Base-by-base conservation (phyloP, 1,140 invertebrate genomes). In the Carcinoscorpius rotundicauda region DNA sequence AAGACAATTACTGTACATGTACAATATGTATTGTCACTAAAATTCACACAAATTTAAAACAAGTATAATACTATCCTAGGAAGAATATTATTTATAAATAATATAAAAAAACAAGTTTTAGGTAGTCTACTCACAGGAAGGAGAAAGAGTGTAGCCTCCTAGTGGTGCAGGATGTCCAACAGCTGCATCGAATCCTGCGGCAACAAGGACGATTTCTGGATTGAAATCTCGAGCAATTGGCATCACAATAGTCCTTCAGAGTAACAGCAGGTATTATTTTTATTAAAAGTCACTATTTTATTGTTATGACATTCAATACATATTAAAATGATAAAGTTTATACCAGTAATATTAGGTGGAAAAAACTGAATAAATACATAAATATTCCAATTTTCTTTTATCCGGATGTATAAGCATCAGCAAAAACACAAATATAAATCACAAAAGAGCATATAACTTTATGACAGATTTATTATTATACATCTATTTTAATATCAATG, bases 181-280 rank as follows among this genome's bases (percentile, higher is more conserved):
- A 6, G 94, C 93, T 4, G 93, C 95, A 81, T 98, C 96, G 78
- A 98, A 99, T 51, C 97, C 97, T 66, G 93, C 91, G 4, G 95
- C 98, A 51, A 99, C 95, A 51, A 99, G 81, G 50, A 99, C 86
- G 70, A 98, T 85, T 75, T 97, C 93, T 3, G 97, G 96, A 72
- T 88, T 84, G 78, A 93, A 99, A 74, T 93, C 88, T 74, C 85
- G 86, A 51, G 92, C 90, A 69, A 97, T 91, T 8, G 94, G 93
- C 85, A 96, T 89, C 11, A 97, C 87, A 71, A 97, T 79, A 58
- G 87, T 68, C 63, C 94, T 82, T 80, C 98, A 99, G 64, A 95
- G 96, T 9, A 60, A 11, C 6, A 8, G 2, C n/a, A 55, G 6
- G n/a, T 2, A 6, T 8, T 8, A n/a, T 8, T 55, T 55, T 8